These are phyloP conservation scores for Patella vulgata DNA, from an alignment of 1,140 invertebrate genomes.

Conservation along the genomic window DNA sequence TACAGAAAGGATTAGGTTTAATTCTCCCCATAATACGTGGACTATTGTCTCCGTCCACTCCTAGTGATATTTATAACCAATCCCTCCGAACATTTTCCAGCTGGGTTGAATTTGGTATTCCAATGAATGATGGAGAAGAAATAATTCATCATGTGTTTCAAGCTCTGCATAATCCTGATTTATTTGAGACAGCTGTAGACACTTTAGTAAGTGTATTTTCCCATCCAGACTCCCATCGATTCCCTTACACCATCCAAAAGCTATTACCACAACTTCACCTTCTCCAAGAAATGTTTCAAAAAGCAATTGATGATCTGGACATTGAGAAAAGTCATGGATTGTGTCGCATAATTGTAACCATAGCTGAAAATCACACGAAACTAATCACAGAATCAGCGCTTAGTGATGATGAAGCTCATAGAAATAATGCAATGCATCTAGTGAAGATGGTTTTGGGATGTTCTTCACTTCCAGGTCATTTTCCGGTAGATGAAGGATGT, in stretches of 20 bases:
- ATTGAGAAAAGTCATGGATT: constrained; percentile 65
- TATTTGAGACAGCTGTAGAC: constrained; percentile 74
- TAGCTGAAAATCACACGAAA: constrained; percentile 76
- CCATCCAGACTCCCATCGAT: constrained; percentile 71
- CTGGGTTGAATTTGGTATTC: constrained; percentile 73
- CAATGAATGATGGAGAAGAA: constrained; percentile 54
- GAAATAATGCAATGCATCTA: constrained; percentile 67
- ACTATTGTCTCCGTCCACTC: constrained; percentile 17
- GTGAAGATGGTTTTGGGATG: constrained; percentile 77
- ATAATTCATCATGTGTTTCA: constrained; percentile 66
- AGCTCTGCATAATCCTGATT: constrained; percentile 59
- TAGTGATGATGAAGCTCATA: constrained; percentile 62
- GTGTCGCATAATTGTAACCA: constrained; percentile 73
- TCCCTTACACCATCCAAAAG: constrained; percentile 60
- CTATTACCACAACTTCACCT: constrained; percentile 24
- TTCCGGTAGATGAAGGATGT: constrained; percentile 84
- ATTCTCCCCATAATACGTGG: constrained; percentile 29
- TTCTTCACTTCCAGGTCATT: constrained; percentile 81
- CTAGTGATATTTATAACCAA: constrained; percentile 56
- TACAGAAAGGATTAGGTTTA: constrained; percentile 63
- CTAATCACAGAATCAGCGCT: constrained; percentile 71
- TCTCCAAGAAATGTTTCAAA: constrained; percentile 27
- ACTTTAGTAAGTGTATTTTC: constrained; percentile 71
- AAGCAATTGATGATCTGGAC: constrained; percentile 20
- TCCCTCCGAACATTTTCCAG: constrained; percentile 73